A percentile compares a stretch with the other conserved stretches of the same genome.
These are phyloP conservation scores for Metopia argyrocephala DNA, from an alignment of 2,888 invertebrate genomes.

Conservation along the genomic window DNA sequence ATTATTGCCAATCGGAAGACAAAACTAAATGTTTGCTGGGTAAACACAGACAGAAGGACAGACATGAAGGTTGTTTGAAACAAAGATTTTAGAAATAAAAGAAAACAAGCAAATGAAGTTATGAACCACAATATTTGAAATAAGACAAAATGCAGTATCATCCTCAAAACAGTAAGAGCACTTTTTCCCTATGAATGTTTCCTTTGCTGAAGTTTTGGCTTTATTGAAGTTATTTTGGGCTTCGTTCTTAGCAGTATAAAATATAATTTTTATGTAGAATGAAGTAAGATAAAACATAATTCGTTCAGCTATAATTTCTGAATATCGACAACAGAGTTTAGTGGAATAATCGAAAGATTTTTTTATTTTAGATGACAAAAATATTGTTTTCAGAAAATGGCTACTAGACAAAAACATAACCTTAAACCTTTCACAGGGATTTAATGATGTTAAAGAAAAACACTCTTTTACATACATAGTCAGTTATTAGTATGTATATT, in stretches of 20 bases:
- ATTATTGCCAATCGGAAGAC: too few relatives aligned
- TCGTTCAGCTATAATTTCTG: too few relatives aligned
- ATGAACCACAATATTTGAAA: neutral
- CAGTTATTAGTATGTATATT: neutral
- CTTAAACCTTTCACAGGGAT: constrained; percentile 30
- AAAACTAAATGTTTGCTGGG: too few relatives aligned
- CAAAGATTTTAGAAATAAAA: neutral
- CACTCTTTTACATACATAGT: constrained; percentile 35
- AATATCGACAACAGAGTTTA: too few relatives aligned
- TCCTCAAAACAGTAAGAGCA: neutral
- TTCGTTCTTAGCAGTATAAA: too few relatives aligned
- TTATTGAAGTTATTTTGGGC: too few relatives aligned
- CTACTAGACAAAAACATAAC: constrained; percentile 49
- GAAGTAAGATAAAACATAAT: too few relatives aligned
- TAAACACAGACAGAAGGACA: constrained; percentile 7
- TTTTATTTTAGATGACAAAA: neutral
- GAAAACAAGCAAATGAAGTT: neutral
- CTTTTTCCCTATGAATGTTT: too few relatives aligned
- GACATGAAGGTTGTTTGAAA: constrained; percentile 18
- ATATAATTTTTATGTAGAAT: too few relatives aligned
- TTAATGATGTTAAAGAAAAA: neutral
- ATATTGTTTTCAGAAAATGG: constrained; percentile 39
- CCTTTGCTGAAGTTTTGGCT: too few relatives aligned
- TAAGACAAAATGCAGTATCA: neutral
- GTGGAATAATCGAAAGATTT: too few relatives aligned